phyloP scores from a whole-genome alignment of 2,797 vertebrate genomes.

The Spizella passerina region DNA sequence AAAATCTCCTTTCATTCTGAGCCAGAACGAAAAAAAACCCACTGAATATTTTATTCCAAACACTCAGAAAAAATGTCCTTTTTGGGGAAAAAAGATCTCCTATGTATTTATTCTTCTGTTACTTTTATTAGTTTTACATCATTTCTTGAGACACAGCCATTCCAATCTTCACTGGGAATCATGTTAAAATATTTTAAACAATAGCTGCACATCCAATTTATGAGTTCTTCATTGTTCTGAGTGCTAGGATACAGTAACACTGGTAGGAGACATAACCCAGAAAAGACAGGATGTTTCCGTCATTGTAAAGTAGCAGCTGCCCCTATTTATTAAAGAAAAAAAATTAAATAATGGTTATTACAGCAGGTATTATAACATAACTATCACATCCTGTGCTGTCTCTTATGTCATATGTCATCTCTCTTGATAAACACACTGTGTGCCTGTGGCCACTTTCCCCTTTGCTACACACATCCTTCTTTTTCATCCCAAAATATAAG shows the following conservation, averaged over 20 bases:
- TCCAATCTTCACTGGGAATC: not conserved
- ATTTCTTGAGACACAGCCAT: not conserved
- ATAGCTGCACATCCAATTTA: not conserved
- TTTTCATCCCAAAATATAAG: not conserved
- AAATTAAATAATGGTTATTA: not conserved
- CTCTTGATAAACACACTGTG: not conserved
- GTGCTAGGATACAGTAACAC: not conserved
- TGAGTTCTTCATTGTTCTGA: not conserved
- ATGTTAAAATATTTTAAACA: constrained; percentile 15
- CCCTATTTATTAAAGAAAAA: not conserved
- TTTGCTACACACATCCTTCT: not conserved
- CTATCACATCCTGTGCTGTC: not conserved
- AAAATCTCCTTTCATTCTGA: not conserved
- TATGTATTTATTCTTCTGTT: not conserved
- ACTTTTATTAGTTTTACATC: not conserved
- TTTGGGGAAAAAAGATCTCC: not conserved
- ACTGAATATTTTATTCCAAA: not conserved
- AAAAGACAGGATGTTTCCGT: not conserved
- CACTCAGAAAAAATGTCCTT: not conserved
- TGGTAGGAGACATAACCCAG: constrained; percentile 10
- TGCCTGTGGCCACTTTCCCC: not conserved
- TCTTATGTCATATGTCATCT: not conserved
- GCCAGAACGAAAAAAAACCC: not conserved
- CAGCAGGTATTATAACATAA: not conserved
- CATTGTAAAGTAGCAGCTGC: not conserved